Percentiles rank a stretch among this genome's conserved stretches.
Conservation (phyloP, 2,888 invertebrate species). For the Elysia crispata region DNA sequence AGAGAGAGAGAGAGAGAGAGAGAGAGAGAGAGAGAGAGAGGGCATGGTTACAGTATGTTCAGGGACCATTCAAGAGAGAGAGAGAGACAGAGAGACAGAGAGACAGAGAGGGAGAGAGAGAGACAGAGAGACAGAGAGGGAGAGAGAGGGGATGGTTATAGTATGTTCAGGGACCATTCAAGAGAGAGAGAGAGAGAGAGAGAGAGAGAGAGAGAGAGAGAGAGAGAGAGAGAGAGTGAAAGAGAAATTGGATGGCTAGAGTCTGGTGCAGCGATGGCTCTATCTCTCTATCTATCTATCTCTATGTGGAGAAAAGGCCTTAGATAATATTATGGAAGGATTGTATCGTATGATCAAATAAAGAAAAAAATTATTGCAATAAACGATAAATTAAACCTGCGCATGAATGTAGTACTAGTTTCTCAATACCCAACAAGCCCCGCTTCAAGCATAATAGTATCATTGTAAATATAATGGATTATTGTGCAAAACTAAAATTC, state of each 20-base stretch:
- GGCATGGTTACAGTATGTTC: background rate
- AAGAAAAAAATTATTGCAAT: too few species aligned
- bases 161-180: conserved; percentile 3
- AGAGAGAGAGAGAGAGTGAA: conserved; percentile 5
- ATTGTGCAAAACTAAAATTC: too few species aligned
- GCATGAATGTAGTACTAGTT: too few species aligned
- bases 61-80: conserved; percentile 11
- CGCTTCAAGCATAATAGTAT: too few species aligned
- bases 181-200: conserved; percentile 16
- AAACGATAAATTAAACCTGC: too few species aligned
- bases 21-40: conserved; percentile 38
- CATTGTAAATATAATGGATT: too few species aligned
- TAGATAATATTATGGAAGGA: too few species aligned
- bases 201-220: conserved; percentile 5
- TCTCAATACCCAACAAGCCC: too few species aligned
- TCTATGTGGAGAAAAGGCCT: too few species aligned
- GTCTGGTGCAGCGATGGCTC: too few species aligned
- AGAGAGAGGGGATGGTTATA: background rate
- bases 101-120: background rate
- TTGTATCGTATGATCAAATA: too few species aligned
- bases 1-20: conserved; percentile 15
- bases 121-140: background rate
- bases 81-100: conserved; percentile 18
- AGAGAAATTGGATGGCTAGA: background rate
- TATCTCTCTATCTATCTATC: too few species aligned